Evolutionary conservation across 1,140 invertebrate species (phyloP), one percentile per base, ranked within the genome.

Genomic region (Drosophila aff.): DNA sequence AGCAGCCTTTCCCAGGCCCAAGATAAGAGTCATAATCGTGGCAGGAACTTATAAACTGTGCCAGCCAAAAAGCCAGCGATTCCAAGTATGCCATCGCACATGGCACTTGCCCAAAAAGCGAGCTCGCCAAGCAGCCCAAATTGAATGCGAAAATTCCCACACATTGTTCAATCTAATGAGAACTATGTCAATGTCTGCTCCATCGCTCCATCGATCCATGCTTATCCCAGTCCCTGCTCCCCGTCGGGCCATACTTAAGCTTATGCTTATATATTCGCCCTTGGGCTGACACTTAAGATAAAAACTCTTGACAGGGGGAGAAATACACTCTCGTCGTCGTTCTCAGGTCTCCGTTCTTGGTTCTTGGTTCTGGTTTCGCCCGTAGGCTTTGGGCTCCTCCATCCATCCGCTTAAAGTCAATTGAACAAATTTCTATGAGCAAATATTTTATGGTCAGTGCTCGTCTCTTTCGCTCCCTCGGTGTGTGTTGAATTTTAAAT

Each of bases 151-250:
- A 71, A 79, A 76, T 81, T 81, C 78, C 76, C 60, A 79, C 71
- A 81, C 65, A 84, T 84, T 84, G 76, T 80, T 78, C 55, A 61
- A 78, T 79, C 75, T 64, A 65, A 78, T 75, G 72, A 66, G 80
- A 87, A 87, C 81, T 89, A 87, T 87, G 83, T 89, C 83, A 87
- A 71, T 89, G 84, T 52, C 65, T 71, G 79, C 60, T 21, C n/a
- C 50, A 18, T 18, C 41, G 50, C 44, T 18, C 47, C 41, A 28
- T 79, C 55, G 55, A 2, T 23, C 23, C 23, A 23, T 23, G 23
- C 46, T 65, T 62, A 67, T 46, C 40, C 46, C 21, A 15, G 18
- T 2, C 13, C 18, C 16, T 6, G 43, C 43, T 15, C 46, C 23
- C 36, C 41, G 3, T n/a, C 31, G 16, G 41, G 60, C 18, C 36